Conservation (phyloP, 2,113 vertebrate genomes). For the Hippocampus comes region DNA sequence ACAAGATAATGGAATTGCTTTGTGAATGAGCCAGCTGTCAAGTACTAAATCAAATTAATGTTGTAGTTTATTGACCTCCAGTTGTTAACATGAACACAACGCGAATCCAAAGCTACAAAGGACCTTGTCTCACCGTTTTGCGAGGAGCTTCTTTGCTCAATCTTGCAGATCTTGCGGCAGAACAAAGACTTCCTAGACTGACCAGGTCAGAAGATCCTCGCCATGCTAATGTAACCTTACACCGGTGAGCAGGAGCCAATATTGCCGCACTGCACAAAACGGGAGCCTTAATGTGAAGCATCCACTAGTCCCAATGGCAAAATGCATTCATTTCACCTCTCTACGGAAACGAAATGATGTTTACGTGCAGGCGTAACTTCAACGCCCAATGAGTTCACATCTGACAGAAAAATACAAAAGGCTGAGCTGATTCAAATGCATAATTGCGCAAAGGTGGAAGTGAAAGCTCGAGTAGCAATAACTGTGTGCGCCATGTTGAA, state of each 20-base stretch:
- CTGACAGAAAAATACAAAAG: neutral
- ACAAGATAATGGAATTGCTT: no score
- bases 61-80: neutral
- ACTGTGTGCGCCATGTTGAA: neutral
- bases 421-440: neutral
- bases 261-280: slow-evolving; percentile 51
- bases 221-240: slow-evolving; percentile 51
- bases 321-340: neutral
- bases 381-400: neutral
- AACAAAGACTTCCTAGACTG: slow-evolving; percentile 2
- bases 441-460: neutral
- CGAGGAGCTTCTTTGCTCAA: neutral
- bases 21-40: no score
- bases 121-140: neutral
- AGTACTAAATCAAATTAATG: neutral
- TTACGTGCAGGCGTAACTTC: neutral
- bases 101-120: neutral
- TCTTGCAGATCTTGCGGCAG: neutral
- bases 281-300: slow-evolving; percentile 19
- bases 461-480: neutral
- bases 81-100: neutral
- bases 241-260: slow-evolving; percentile 36
- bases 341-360: neutral
- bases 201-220: slow-evolving; percentile 22
- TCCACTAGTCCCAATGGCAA: neutral